Conservation (phyloP, 2,888 invertebrate species). For the Rhynchonema sp. region DNA sequence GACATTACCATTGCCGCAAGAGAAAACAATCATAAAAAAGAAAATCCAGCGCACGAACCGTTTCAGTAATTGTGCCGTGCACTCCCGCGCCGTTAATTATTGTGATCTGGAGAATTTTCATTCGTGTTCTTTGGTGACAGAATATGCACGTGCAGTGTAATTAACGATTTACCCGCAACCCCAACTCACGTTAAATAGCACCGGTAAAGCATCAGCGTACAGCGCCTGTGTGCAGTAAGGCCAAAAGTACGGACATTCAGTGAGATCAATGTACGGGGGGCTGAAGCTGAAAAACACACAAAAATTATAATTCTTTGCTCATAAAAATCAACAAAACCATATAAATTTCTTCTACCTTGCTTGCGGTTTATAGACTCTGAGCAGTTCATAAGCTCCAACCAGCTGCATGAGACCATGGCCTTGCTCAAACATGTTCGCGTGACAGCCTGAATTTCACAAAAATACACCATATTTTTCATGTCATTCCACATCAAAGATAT, state of each 20-base stretch:
- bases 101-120: too few species aligned
- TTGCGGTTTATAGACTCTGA: conserved; percentile 47
- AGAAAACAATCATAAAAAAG: too few species aligned
- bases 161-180: conserved; percentile 6
- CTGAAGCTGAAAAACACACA: conserved; percentile 37
- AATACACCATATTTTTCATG: too few species aligned
- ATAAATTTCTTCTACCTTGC: conserved; percentile 30
- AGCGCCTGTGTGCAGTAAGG: conserved; percentile 89
- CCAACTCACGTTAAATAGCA: conserved; percentile 64
- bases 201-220: conserved; percentile 64
- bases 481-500: too few species aligned
- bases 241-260: conserved; percentile 94
- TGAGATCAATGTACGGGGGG: conserved; percentile 67
- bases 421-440: too few species aligned
- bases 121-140: background rate
- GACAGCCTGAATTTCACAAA: too few species aligned
- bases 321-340: background rate
- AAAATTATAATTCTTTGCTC: too few species aligned
- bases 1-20: too few species aligned
- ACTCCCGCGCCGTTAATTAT: background rate
- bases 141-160: background rate
- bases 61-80: background rate
- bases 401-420: conserved; percentile 84
- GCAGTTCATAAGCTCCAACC: conserved; percentile 55
- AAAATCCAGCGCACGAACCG: background rate